These are phyloP conservation scores for Micrasema minimum DNA, from an alignment of 1,140 invertebrate species.

Conservation along the genomic window DNA sequence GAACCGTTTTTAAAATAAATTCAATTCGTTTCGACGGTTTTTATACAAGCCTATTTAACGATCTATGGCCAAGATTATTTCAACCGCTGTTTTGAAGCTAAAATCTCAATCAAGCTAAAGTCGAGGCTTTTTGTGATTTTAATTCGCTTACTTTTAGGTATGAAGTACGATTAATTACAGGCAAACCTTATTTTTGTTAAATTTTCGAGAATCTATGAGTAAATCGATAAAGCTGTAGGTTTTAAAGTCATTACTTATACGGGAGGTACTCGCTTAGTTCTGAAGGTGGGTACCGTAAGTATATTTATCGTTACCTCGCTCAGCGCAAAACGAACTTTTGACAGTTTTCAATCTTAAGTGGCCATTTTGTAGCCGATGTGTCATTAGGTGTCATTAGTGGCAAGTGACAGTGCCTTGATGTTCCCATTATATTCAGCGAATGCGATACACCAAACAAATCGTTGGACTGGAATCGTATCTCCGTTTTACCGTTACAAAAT, in stretches of 20 bases:
- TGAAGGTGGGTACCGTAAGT: too few relatives aligned
- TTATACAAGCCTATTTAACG: neutral
- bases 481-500: conserved; percentile 28
- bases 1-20: conserved; percentile 19
- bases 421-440: conserved; percentile 35
- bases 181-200: too few relatives aligned
- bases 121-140: too few relatives aligned
- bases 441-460: conserved; percentile 21
- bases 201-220: too few relatives aligned
- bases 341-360: conserved; percentile 47
- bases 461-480: conserved; percentile 16
- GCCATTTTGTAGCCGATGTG: conserved; percentile 38
- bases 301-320: conserved; percentile 1
- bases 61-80: too few relatives aligned
- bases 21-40: conserved; percentile 11
- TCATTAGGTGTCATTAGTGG: conserved; percentile 49
- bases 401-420: conserved; percentile 36
- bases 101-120: too few relatives aligned
- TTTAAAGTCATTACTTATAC: too few relatives aligned
- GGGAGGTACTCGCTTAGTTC: too few relatives aligned
- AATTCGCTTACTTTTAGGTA: too few relatives aligned
- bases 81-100: too few relatives aligned
- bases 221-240: too few relatives aligned
- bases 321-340: conserved; percentile 35
- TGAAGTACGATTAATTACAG: too few relatives aligned